Conservation (phyloP, 2,797 vertebrate species). For the Enteromius trimaculatus region DNA sequence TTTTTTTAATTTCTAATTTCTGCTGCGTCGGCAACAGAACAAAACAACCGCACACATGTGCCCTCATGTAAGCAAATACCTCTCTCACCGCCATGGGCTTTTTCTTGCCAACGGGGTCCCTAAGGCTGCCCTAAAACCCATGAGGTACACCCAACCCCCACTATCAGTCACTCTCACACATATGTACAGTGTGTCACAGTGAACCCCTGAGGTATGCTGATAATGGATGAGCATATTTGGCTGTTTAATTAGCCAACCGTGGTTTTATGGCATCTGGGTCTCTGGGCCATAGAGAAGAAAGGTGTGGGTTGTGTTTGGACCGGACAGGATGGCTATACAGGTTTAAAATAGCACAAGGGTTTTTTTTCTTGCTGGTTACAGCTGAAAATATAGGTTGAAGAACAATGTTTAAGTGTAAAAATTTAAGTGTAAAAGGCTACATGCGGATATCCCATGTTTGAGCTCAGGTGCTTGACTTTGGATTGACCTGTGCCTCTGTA, state of each 20-base stretch:
- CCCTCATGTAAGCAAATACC: not conserved
- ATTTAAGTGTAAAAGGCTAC: not conserved
- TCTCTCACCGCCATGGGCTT: slow-evolving; percentile 10
- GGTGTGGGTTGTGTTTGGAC: slow-evolving; percentile 12
- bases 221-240: slow-evolving; percentile 56
- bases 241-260: slow-evolving; percentile 59
- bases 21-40: slow-evolving; percentile 1
- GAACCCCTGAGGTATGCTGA: slow-evolving; percentile 49
- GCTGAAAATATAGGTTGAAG: slow-evolving; percentile 6
- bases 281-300: slow-evolving; percentile 9
- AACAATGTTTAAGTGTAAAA: not conserved
- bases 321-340: not conserved
- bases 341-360: not conserved
- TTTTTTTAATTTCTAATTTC: not conserved
- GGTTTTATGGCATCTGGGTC: slow-evolving; percentile 52
- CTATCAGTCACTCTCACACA: slow-evolving; percentile 21
- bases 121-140: slow-evolving; percentile 35
- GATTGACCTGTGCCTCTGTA: slow-evolving; percentile 1
- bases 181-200: slow-evolving; percentile 48
- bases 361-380: slow-evolving; percentile 17
- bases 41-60: slow-evolving; percentile 11
- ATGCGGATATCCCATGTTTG: not conserved
- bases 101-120: slow-evolving; percentile 40
- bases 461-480: slow-evolving; percentile 27
- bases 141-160: slow-evolving; percentile 34